A percentile compares a stretch with the other conserved stretches of the same genome.
Evolutionary conservation across 2,888 invertebrate genomes (phyloP).

Genomic region (Ornithoptera alexandrae): DNA sequence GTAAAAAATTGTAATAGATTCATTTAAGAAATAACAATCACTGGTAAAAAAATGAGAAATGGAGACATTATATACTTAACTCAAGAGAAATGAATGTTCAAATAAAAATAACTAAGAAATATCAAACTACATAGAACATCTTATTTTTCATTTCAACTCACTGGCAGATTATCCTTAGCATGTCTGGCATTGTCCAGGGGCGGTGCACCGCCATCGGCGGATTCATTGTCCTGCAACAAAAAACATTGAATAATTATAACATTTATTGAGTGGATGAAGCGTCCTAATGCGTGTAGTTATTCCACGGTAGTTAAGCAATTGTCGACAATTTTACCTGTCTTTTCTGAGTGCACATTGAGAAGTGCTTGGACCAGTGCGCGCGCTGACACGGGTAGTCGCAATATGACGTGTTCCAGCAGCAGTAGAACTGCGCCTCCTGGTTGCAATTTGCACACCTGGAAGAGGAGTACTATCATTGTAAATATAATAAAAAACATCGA

Average conservation of each 20-base stretch:
- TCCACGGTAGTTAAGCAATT: background rate
- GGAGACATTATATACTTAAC: too few relatives aligned
- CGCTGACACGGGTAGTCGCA: constrained; percentile 94
- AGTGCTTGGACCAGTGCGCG: constrained; percentile 91
- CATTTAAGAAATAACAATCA: too few relatives aligned
- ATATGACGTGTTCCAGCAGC: constrained; percentile 98
- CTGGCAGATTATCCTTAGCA: constrained; percentile 48
- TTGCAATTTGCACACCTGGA: constrained; percentile 89
- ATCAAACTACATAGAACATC: background rate
- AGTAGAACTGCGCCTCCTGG: constrained; percentile 94
- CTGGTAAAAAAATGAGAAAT: too few relatives aligned
- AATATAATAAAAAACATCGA: background rate
- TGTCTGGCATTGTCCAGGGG: constrained; percentile 41
- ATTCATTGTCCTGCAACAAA: constrained; percentile 39
- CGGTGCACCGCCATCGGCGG: constrained; percentile 27
- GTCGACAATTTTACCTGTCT: constrained; percentile 42
- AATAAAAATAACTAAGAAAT: too few relatives aligned
- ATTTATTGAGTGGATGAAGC: too few relatives aligned
- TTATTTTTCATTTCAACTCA: constrained; percentile 44
- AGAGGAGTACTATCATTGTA: background rate
- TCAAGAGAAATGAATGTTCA: too few relatives aligned
- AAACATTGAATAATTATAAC: background rate
- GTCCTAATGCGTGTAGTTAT: background rate
- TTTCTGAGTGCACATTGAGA: constrained; percentile 65
- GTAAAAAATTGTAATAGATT: too few relatives aligned